Evolutionary conservation across 2,113 vertebrate genomes (phyloP), one percentile per base, ranked within the genome.

Genomic region (Polyodon spathula): DNA sequence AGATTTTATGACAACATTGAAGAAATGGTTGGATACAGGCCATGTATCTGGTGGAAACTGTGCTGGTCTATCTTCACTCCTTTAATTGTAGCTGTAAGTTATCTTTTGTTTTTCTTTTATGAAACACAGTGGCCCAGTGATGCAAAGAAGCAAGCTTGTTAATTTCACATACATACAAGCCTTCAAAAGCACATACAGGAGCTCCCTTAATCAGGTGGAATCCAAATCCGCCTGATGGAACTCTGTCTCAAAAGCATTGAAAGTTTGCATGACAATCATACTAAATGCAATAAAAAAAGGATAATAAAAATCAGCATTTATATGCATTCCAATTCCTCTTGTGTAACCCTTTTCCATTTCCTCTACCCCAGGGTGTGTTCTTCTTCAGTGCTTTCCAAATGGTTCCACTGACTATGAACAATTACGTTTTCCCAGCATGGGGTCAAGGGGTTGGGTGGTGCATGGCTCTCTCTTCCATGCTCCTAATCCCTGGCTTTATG

Each of bases 51-150:
- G 95, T 99, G 95, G 95, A 99, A 98, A 69, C 89, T 93, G 68
- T 99, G 96, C 82, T 99, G 96, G 96, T 89, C 93, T 2, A 91
- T 92, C 73, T 98, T 99, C 73, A 99, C 96, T 69, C 96, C 96
- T 4, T 89, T 99, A 70, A 89, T 99, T 44, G 95, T 99, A 67
- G 95, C 84, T 77, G 96, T 99, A 92, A 92, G 92, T 80, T 60
- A 17, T 17, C 9, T 41, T 15, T 2, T 37, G 38, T 42, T 62
- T 56, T 17, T 43, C 16, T 4, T 17, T 5, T 10, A 8, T n/a
- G n/a, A n/a, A n/a, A n/a, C n/a, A 40, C 14, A 61, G 4, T 42
- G 38, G 8, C 39, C 8, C 38, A 57, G 27, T 10, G 27, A 27
- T 6, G 12, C 12, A 39, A 27, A 5, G 27, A 56, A 14, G 17